These are phyloP conservation scores for Clarias platycephalus DNA, from an alignment of 2,797 vertebrate genomes.

Conservation along the genomic window DNA sequence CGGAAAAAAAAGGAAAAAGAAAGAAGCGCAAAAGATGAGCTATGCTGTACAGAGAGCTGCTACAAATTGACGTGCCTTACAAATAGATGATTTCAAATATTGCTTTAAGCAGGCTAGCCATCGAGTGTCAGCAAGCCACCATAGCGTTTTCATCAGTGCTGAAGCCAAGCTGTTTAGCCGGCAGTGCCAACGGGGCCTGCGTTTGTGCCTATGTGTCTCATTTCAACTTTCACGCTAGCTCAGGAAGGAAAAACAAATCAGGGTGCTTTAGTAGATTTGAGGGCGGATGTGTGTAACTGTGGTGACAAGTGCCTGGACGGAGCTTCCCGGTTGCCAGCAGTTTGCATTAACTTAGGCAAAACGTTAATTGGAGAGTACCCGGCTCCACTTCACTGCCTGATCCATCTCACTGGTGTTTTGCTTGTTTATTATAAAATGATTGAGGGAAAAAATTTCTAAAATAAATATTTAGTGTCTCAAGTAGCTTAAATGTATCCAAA, in stretches of 20 bases:
- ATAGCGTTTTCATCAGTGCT: conserved; percentile 67
- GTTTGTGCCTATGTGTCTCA: conserved; percentile 68
- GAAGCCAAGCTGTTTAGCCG: conserved; percentile 76
- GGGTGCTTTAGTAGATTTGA: conserved; percentile 71
- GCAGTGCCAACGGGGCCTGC: conserved; percentile 64
- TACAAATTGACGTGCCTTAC: conserved; percentile 68
- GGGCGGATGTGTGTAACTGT: conserved; percentile 72
- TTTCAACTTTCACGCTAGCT: conserved; percentile 74
- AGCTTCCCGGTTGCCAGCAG: conserved; percentile 70
- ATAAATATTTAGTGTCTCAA: conserved; percentile 55
- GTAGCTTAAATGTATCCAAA: conserved; percentile 73
- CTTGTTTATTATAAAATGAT: conserved; percentile 74
- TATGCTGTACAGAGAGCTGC: conserved; percentile 62
- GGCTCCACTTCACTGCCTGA: conserved; percentile 74
- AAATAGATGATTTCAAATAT: conserved; percentile 66
- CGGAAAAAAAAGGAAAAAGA: background rate
- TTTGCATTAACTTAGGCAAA: conserved; percentile 76
- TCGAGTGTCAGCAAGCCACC: conserved; percentile 69
- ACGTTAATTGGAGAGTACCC: conserved; percentile 81
- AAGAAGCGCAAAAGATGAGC: conserved; percentile 60
- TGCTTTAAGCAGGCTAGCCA: conserved; percentile 67
- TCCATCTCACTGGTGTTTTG: conserved; percentile 72
- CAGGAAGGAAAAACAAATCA: conserved; percentile 75
- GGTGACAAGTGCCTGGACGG: conserved; percentile 75
- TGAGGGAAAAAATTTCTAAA: conserved; percentile 23